Percentiles rank a stretch among this genome's conserved stretches.
Evolutionary conservation across 2,888 invertebrate species (phyloP).

Genomic region (Tethea ocularis): DNA sequence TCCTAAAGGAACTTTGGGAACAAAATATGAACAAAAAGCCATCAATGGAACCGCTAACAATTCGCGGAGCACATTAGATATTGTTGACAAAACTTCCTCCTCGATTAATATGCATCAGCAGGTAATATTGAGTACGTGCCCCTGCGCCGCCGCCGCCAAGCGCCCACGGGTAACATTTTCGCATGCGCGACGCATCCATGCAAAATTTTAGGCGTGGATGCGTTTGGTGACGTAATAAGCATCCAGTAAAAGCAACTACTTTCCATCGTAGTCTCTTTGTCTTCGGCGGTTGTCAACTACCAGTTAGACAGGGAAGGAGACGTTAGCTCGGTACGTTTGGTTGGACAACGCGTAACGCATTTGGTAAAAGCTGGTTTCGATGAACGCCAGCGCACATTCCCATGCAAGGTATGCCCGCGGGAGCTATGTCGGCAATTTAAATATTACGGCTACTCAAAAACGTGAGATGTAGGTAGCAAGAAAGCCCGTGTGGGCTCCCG

Average conservation of each 20-base stretch:
- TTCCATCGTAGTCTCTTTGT: conserved; percentile 71
- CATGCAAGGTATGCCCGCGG: conserved; percentile 81
- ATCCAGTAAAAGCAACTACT: conserved; percentile 70
- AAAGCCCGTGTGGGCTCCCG: conserved; percentile 76
- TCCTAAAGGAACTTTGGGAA: conserved; percentile 59
- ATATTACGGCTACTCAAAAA: conserved; percentile 82
- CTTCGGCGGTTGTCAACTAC: conserved; percentile 46
- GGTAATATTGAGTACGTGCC: conserved; percentile 77
- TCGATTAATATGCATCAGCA: conserved; percentile 81
- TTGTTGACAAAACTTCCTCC: conserved; percentile 83
- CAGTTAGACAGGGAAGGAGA: conserved; percentile 72
- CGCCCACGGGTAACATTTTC: conserved; percentile 56
- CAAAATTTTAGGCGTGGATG: conserved; percentile 84
- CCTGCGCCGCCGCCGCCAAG: conserved; percentile 56
- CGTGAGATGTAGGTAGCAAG: conserved; percentile 80
- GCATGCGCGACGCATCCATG: conserved; percentile 81
- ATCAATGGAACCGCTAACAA: conserved; percentile 74
- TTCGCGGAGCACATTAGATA: conserved; percentile 80
- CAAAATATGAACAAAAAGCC: conserved; percentile 64
- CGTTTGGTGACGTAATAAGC: conserved; percentile 70
- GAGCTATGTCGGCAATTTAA: conserved; percentile 82
- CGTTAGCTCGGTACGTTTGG: conserved; percentile 62
- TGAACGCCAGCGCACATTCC: conserved; percentile 78
- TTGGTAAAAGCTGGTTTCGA: conserved; percentile 79
- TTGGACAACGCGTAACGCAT: conserved; percentile 74